These are phyloP conservation scores for Sycophaga agraensis DNA, from an alignment of 1,140 invertebrate genomes.

Conservation along the genomic window DNA sequence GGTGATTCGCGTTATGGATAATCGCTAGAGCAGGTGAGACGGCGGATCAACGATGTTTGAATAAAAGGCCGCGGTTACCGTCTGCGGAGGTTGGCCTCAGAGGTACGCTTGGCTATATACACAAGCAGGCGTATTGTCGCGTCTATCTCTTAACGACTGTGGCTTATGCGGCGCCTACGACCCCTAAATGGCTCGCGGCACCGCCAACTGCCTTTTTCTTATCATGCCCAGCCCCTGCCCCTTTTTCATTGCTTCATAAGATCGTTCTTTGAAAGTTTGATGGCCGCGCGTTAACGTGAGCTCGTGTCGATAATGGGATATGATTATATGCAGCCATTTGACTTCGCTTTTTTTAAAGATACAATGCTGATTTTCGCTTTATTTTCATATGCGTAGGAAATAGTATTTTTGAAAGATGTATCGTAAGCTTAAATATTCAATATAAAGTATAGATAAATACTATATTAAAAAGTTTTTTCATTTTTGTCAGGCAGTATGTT, in stretches of 20 bases:
- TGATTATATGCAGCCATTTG: too few relatives aligned
- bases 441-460: too few relatives aligned
- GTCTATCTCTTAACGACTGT: neutral
- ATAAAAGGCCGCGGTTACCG: conserved; percentile 48
- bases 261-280: conserved; percentile 18
- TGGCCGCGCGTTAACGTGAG: too few relatives aligned
- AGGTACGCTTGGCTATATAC: conserved; percentile 50
- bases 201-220: conserved; percentile 16
- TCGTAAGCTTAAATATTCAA: too few relatives aligned
- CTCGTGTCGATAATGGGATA: too few relatives aligned
- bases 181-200: neutral
- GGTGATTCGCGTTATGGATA: conserved; percentile 44
- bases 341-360: too few relatives aligned
- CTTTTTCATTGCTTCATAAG: neutral
- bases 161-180: neutral
- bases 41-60: conserved; percentile 41
- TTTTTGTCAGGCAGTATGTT: too few relatives aligned
- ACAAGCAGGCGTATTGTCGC: conserved; percentile 36
- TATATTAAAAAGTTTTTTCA: too few relatives aligned
- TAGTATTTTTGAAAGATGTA: too few relatives aligned
- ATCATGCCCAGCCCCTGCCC: neutral
- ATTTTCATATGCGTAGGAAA: too few relatives aligned
- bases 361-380: too few relatives aligned
- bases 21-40: conserved; percentile 35
- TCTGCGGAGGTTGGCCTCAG: conserved; percentile 41